Evolutionary conservation across 2,113 vertebrate genomes (phyloP).

Genomic region (Pseudopipra pipra): DNA sequence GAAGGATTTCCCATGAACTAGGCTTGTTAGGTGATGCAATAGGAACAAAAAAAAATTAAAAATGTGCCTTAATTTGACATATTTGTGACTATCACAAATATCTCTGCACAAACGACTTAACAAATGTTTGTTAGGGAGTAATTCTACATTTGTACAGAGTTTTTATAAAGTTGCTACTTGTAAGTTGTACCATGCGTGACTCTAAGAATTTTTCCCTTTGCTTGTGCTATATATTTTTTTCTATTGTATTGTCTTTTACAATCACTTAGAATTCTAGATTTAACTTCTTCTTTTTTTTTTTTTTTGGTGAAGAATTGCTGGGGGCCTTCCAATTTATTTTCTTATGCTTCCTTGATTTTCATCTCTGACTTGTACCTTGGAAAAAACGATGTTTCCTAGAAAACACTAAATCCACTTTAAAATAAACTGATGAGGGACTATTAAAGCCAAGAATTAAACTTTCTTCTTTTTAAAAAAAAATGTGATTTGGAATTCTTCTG

Average conservation of each 20-base stretch:
- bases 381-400: background rate
- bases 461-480: accelerated
- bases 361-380: background rate
- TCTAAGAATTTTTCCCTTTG: background rate
- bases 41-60: background rate
- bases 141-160: background rate
- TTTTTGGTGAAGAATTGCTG: background rate
- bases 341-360: background rate
- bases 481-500: background rate
- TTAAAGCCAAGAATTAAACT: background rate
- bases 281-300: accelerated
- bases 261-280: background rate
- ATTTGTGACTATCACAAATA: background rate
- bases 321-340: background rate
- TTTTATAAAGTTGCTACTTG: background rate
- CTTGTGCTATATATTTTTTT: background rate
- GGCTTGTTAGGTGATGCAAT: background rate
- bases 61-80: background rate
- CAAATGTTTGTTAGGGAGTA: background rate
- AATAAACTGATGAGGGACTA: background rate
- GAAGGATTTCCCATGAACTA: background rate
- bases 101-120: background rate
- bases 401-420: background rate
- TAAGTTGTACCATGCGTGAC: accelerated
- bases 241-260: background rate